These are phyloP conservation scores for Ormyrus thymus DNA, from an alignment of 2,888 invertebrate species.

Conservation along the genomic window DNA sequence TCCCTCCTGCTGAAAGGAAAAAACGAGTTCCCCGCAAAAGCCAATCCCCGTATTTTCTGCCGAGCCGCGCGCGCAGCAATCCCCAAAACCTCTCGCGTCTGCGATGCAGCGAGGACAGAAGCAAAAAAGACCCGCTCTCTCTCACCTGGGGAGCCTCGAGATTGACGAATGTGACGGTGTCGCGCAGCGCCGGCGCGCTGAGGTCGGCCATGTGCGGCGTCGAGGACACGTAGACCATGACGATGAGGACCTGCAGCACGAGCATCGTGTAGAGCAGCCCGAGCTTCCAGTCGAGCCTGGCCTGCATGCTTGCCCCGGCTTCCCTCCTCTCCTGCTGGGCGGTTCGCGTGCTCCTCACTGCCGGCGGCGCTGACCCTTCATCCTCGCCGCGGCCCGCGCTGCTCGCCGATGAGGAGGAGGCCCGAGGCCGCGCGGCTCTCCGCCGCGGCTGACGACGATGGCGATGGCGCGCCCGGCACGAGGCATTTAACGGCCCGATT, in stretches of 20 bases:
- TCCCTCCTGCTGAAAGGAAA: too few species aligned
- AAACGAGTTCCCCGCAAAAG: too few species aligned
- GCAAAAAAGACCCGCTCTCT: too few species aligned
- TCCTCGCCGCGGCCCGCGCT: background rate
- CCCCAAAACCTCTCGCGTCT: too few species aligned
- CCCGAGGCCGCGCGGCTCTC: conserved; percentile 8
- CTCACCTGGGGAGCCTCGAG: conserved; percentile 62
- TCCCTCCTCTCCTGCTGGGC: background rate
- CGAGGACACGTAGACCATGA: conserved; percentile 72
- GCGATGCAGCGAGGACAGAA: too few species aligned
- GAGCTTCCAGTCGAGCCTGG: conserved; percentile 72
- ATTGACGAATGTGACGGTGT: conserved; percentile 70
- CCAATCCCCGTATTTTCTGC: too few species aligned
- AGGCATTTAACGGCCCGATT: conserved; percentile 45
- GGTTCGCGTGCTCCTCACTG: background rate
- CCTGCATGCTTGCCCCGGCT: conserved; percentile 66
- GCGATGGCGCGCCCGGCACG: conserved; percentile 7
- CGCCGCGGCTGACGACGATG: conserved; percentile 20
- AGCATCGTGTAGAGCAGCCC: conserved; percentile 71
- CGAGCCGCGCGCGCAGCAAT: too few species aligned
- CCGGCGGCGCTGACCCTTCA: background rate
- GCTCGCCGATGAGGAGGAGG: too few species aligned
- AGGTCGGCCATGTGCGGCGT: conserved; percentile 67
- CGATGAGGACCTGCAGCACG: conserved; percentile 71
- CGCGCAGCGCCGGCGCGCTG: conserved; percentile 59